Base-by-base conservation (phyloP, 1,140 invertebrate species). In the Drosophila saltans region DNA sequence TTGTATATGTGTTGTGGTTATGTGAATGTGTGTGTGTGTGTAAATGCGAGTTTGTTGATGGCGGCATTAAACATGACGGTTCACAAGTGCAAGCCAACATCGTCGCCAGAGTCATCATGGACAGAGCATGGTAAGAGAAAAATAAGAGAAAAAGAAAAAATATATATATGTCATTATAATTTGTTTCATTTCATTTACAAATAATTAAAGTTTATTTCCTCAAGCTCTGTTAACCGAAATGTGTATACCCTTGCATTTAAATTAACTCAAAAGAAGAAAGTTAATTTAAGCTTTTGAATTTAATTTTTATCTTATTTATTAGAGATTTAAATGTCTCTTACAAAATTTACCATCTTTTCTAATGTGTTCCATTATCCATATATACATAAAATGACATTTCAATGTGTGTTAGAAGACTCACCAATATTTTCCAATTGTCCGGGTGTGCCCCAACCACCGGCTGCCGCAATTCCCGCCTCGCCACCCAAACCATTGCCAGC, bases 1-100 rank as follows among this genome's bases (percentile, higher is more conserved):
- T 39, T 45, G 57, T 63, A 63, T 52, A 52, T 9, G 45, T 52
- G 72, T 75, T 36, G 33, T 7, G 33, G 33, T 36, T 36, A 7
- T 6, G 33, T 36, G 33, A 4, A 5, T 36, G 33, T 36, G 33
- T 5, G 68, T 84, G 68, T 71, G 59, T 61, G 40, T 41, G 55
- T 61, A 36, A 6, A 52, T 8, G 45, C 24, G 72, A 78, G 69
- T 72, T 58, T 66, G 80, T 78, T 80, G 68, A 78, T 68, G 96
- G 95, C 65, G 95, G 94, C 75, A 76, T 90, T 73, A 71, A 78
- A 78, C 76, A 78, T 78, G 76, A 60, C 72, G 71, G 76, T 75
- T 78, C 73, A 81, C 78, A 76, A 81, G 80, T 79, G 63, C 72
- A 78, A 69, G 66, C 41, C 70, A 72, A 62, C 62, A 65, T 58